Base-by-base conservation (phyloP, 2,113 vertebrate genomes). In the Callaeas wilsoni region DNA sequence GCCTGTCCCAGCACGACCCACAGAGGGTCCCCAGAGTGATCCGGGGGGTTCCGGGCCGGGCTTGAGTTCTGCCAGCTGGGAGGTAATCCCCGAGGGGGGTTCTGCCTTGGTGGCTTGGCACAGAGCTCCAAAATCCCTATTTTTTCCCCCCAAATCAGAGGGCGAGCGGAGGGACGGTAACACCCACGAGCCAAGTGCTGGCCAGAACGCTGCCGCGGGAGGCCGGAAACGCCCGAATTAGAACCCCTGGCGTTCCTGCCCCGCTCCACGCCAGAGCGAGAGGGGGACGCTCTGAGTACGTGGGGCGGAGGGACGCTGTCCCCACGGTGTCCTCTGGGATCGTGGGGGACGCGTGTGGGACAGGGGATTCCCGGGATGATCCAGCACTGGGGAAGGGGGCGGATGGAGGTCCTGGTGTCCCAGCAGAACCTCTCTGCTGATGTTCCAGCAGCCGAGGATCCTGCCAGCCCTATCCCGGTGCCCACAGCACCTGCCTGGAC, bases 311-410 rank as follows among this genome's bases (percentile, higher is more conserved):
- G 88, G 63, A 63, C 49, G 0, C 7, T 18, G 60, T 37, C 69
- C 74, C 65, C 26, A 0, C 2, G 0, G 4, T 4, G 59, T 76
- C 79, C 70, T 33, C 15, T 8, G 65, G 29, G 27, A 30, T 12
- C 22, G 0, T 0, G 6, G 25, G 50, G 19, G 30, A 25, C 3
- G 2, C 3, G 0, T 2, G 39, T 0, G 1, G 44, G 32, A 18
- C 17, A 2, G 27, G 23, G 30, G 20, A 21, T 0, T 64, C 64
- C 60, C 0, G 6, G 44, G 16, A 1, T 5, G 75, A 33, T 39
- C 35, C 74, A 29, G 89, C 11, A 1, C 16, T 1, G 33, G 9
- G 39, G 4, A 22, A 5, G 32, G 44, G 22, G 41, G 2, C 0
- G 17, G 14, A 10, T 0, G 27, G 44, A 52, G 55, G 13, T 70